Evolutionary conservation across 1,140 invertebrate species (phyloP), one percentile per base, ranked within the genome.

Genomic region (Temnothorax nylanderi): DNA sequence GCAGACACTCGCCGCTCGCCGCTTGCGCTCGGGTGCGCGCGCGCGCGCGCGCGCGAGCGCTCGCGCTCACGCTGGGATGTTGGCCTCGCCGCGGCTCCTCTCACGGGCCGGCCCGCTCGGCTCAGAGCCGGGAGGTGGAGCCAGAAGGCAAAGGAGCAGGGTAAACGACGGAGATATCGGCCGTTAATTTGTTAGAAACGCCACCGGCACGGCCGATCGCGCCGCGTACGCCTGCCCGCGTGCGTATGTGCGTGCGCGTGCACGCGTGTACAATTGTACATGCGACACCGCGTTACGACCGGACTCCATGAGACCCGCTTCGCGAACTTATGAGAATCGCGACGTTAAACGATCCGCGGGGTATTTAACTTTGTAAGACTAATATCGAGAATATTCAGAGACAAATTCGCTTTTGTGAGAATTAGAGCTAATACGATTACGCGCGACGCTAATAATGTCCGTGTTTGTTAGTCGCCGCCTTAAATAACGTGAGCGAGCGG

Each of bases 131-230:
- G 77, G 87, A 93, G 92, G 93, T 93, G 93, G 93, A 93, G 93
- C 92, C 91, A 93, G 91, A 89, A 91, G 87, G 92, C 86, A 78
- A 71, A 85, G 92, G 88, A 91, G 87, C 90, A 87, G 88, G 71
- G 56, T 75, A 88, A 65, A 81, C 64, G 75, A 37, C 54, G 47
- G 64, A 91, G 88, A 92, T 87, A 93, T 93, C 91, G 89, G 58
- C 91, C 89, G 93, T 94, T 94, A 94, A 95, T 95, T 95, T 94
- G 94, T 95, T 94, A 91, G 93, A 94, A 93, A 92, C 93, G 91
- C 92, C 89, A 92, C 92, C 91, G 90, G 89, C 88, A 89, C 90
- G 87, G 90, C 87, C 89, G 90, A 82, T 91, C 85, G 88, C 88
- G 47, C 13, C 13, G 67, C 51, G 44, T 69, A 49, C 64, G 77